Base-by-base conservation (phyloP, 1,140 invertebrate species). In the Bombyx mandarina region DNA sequence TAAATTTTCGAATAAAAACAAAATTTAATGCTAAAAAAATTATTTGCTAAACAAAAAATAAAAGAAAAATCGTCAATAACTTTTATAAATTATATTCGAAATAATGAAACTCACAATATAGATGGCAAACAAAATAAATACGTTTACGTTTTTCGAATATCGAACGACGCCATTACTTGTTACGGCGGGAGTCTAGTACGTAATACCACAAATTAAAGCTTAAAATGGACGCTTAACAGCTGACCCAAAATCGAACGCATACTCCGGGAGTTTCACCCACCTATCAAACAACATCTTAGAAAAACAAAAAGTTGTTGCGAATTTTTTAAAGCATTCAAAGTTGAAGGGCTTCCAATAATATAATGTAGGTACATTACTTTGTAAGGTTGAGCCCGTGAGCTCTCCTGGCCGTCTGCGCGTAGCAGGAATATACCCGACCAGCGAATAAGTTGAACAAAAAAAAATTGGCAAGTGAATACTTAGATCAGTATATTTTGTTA, bases 131-230 rank as follows among this genome's bases (percentile, higher is more conserved):
- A 64, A 65, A 77, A 79, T 71, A 5, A 35, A 35, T 35, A 71
- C 56, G 61, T 63, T 69, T 77, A 69, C 73, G 76, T 73, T 81
- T 58, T 63, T 61, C 67, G 67, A 54, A 57, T 65, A 79, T 76
- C 73, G 61, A 73, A 74, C 72, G 71, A 67, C 73, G 69, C 79
- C 77, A 82, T 83, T 86, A 86, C 80, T 82, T 74, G 76, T 81
- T 83, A 83, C 75, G 79, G 75, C 73, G 73, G 9, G 50, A 52
- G 69, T 73, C 63, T 67, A 67, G 74, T 63, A 52, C 79, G 72
- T 78, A 77, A 82, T 86, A 77, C 82, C 82, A 86, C 82, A 86
- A 86, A 86, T 86, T 86, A 86, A 86, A 86, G 82, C 82, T 86
- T 86, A 86, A 86, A 86, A 82, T 77, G 82, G 78, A 69, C 82